These are phyloP conservation scores for Bombycilla garrulus DNA, from an alignment of 2,113 vertebrate genomes.

Conservation along the genomic window DNA sequence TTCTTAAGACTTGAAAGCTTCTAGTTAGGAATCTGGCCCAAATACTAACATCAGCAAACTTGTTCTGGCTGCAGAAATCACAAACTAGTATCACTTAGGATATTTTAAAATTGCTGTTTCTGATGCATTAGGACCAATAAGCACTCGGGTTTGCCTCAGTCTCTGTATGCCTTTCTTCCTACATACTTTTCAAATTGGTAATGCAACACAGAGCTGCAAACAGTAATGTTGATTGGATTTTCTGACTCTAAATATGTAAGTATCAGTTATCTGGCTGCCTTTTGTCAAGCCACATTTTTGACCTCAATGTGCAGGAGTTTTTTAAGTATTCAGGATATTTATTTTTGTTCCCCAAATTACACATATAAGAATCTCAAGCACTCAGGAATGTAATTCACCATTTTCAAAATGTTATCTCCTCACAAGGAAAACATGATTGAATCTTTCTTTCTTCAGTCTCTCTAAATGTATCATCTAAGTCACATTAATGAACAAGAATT, in stretches of 20 bases:
- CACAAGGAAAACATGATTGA: not conserved
- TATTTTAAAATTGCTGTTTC: not conserved
- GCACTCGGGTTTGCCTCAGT: not conserved
- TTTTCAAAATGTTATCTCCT: not conserved
- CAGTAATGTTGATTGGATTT: not conserved
- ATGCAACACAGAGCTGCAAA: not conserved
- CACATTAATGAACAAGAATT: not conserved
- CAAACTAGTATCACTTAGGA: not conserved
- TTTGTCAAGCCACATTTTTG: not conserved
- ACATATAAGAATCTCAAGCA: not conserved
- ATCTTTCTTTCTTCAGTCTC: not conserved
- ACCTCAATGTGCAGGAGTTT: not conserved
- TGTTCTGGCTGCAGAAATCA: not conserved
- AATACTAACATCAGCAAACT: not conserved
- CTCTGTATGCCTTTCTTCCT: not conserved
- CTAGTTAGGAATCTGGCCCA: not conserved
- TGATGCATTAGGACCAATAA: not conserved
- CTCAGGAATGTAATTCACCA: not conserved
- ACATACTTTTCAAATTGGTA: not conserved
- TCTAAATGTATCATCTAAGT: not conserved
- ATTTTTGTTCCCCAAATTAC: not conserved
- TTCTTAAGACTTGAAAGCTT: not conserved
- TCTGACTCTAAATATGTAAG: not conserved
- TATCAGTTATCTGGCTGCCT: not conserved
- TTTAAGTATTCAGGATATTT: not conserved